Evolutionary conservation across 2,113 vertebrate genomes (phyloP).

Genomic region (Tympanuchus pallidicinctus): DNA sequence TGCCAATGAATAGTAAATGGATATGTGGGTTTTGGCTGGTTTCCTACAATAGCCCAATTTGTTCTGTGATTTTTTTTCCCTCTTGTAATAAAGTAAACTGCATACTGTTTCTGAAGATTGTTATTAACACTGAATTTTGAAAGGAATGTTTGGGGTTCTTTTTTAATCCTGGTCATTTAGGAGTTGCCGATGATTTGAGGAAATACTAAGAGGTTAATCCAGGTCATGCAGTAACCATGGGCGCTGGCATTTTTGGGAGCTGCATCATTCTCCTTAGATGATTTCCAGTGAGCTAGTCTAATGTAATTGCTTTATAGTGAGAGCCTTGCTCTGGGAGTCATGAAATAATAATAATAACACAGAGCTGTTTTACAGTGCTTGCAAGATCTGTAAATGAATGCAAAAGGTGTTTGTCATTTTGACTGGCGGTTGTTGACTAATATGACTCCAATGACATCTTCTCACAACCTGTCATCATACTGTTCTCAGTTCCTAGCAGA

Average conservation of each 20-base stretch:
- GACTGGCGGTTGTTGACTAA: background rate
- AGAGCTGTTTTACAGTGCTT: constrained; percentile 24
- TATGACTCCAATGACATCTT: background rate
- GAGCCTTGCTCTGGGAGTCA: constrained; percentile 22
- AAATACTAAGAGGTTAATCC: constrained; percentile 33
- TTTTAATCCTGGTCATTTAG: background rate
- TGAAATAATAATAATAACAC: background rate
- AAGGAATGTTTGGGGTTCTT: background rate
- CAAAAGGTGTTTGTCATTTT: background rate
- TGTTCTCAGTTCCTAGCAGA: background rate
- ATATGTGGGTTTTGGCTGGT: background rate
- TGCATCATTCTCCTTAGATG: constrained; percentile 24
- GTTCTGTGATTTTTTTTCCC: background rate
- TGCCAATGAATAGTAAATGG: background rate
- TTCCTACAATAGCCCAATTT: background rate
- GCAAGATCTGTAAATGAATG: background rate
- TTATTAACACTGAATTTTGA: background rate
- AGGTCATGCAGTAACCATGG: constrained; percentile 30
- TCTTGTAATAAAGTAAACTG: background rate
- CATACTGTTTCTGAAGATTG: background rate
- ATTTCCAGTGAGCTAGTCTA: constrained; percentile 4
- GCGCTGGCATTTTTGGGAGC: constrained; percentile 44
- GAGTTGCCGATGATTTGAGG: background rate
- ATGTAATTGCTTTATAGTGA: constrained; percentile 22
- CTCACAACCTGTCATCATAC: background rate